Evolutionary conservation across 2,113 vertebrate genomes (phyloP), one percentile per base, ranked within the genome.

Genomic region (Nesogale talazaci): DNA sequence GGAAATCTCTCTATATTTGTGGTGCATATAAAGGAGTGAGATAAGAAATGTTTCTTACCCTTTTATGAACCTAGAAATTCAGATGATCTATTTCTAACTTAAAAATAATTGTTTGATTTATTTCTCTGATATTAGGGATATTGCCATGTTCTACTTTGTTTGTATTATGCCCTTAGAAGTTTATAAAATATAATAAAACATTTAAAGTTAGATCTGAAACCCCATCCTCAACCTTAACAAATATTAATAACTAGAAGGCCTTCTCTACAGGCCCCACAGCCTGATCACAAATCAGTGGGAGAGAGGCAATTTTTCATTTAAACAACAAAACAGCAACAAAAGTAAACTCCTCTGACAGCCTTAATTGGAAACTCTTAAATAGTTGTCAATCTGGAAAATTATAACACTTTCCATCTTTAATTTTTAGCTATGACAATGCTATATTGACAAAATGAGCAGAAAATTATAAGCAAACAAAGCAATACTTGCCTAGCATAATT

Each of bases 381-480:
- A 70, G 4, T 27, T 85, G 57, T 2, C 65, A 63, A 76, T 75
- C 25, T 70, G 46, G 15, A 57, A 8, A 34, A 63, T 75, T 76
- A 79, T 23, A 93, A 5, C 89, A 52, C 11, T 65, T 92, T 38
- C 36, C 3, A 59, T 57, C 36, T 84, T 93, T 82, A 34, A 81
- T 69, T 38, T 93, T 12, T 34, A 95, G 70, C 61, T 38, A 82
- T 46, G 3, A 4, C 10, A 65, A 67, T 87, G 19, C 15, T 6
- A 22, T 91, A 67, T 88, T 91, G 42, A 72, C 3, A 65, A 83
- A 42, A 85, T 29, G 42, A 81, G 75, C 29, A 57, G 19, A 25
- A 34, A 84, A 90, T n/a, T 69, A 76, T 15, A 10, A 38, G 29
- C 1, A 89, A 67, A 84, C 36, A 36, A 31, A 42, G 38, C 17